These are phyloP conservation scores for Entelurus aequoreus DNA, from an alignment of 2,113 vertebrate genomes.

Conservation along the genomic window DNA sequence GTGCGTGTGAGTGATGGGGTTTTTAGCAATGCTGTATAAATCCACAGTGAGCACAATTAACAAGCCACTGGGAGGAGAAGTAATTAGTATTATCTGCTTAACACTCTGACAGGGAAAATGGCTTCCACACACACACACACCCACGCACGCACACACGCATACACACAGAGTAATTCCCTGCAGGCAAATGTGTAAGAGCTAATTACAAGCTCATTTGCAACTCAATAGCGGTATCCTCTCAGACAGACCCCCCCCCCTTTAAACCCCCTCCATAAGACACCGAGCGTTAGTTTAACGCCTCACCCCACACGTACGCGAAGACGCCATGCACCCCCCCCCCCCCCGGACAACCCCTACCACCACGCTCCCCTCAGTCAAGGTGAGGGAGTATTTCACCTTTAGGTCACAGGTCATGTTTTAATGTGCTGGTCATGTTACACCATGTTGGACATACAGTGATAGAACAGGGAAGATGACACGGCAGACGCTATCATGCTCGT, in stretches of 20 bases:
- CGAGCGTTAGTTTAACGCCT: conserved; percentile 41
- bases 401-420: too few relatives aligned
- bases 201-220: conserved; percentile 76
- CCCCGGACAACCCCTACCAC: neutral
- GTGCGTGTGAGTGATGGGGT: conserved; percentile 23
- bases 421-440: too few relatives aligned
- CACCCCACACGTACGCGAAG: conserved; percentile 6
- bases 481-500: conserved; percentile 42
- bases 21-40: conserved; percentile 61
- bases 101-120: conserved; percentile 62
- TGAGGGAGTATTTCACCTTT: too few relatives aligned
- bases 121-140: conserved; percentile 33
- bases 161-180: conserved; percentile 57
- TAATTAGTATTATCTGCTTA: conserved; percentile 80
- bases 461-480: neutral
- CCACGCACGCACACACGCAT: conserved; percentile 14
- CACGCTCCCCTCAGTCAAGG: neutral
- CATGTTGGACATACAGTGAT: neutral
- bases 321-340: conserved; percentile 4
- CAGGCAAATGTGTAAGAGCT: conserved; percentile 68
- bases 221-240: conserved; percentile 64
- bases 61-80: conserved; percentile 77
- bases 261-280: conserved; percentile 19
- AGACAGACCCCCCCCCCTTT: conserved; percentile 41
- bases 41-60: conserved; percentile 74